Evolutionary conservation across 1,140 invertebrate species (phyloP), one percentile per base, ranked within the genome.

Genomic region (Ceratosolen solmsi): DNA sequence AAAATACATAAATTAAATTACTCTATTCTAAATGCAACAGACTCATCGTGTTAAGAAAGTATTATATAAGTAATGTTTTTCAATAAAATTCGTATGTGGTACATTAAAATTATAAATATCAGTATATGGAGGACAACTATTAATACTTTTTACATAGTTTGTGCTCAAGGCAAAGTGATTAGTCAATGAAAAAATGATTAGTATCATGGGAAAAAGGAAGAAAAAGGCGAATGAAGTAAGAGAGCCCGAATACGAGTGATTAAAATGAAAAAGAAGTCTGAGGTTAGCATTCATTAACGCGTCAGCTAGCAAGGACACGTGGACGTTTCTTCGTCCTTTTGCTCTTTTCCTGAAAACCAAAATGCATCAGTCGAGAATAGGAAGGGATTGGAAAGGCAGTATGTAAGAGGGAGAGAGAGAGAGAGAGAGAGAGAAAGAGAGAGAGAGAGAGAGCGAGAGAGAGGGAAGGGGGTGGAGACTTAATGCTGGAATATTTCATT

Each of bases 261-360:
- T 25, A 80, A 54, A 49, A 77, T 68, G 63, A 80, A 38, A 77
- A 74, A 27, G 2, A 11, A 68, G 15, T 68, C 33, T 33, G 38
- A 41, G 41, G 73, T 46, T 7, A 73, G 56, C 65, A 73, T 82
- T 65, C 81, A 82, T 82, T 78, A 82, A 76, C 63, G 33, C 27
- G 73, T 27, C 60, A 85, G 85, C 87, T 86, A 86, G 84, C 85
- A 87, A 87, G 85, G 85, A 85, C 85, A 83, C 78, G 58, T 11
- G 58, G 33, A 84, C 80, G 74, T 15, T 25, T 30, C 76, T 70
- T 70, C 33, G 20, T 79, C 49, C 33, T 68, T 65, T 25, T 60
- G n/a, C 54, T 82, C 84, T 79, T 60, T 15, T n/a, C 15, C 30
- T 15, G 9, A 33, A 15, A 63, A 63, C 25, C 60, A 8, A 72